These are phyloP conservation scores for Cataglyphis cursor DNA, from an alignment of 2,888 invertebrate species.

Conservation along the genomic window DNA sequence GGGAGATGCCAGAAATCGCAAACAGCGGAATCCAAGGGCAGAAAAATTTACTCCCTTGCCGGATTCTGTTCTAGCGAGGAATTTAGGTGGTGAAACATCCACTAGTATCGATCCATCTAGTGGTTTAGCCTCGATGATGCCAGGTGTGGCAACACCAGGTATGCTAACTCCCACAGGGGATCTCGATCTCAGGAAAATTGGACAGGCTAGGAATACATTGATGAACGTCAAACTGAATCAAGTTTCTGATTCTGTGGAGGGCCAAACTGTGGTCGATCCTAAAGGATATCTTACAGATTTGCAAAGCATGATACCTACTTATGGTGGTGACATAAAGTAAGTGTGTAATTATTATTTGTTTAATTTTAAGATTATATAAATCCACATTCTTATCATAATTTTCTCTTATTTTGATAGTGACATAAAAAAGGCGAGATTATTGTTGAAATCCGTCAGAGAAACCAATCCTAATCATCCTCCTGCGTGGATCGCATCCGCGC, in stretches of 20 bases:
- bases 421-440: constrained; percentile 97
- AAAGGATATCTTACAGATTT: constrained; percentile 99
- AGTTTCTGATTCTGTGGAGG: constrained; percentile 98
- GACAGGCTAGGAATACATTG: constrained; percentile 98
- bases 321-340: constrained; percentile 98
- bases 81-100: constrained; percentile 93
- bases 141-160: constrained; percentile 94
- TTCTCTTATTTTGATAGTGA: constrained; percentile 88
- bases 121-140: constrained; percentile 95
- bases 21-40: constrained; percentile 97
- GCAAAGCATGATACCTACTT: constrained; percentile 99
- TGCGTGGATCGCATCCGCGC: constrained; percentile 99
- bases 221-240: constrained; percentile 97
- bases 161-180: constrained; percentile 96
- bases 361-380: constrained; percentile 3
- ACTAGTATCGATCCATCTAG: constrained; percentile 94
- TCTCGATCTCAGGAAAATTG: constrained; percentile 98
- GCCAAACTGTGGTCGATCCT: constrained; percentile 99
- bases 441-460: constrained; percentile 98
- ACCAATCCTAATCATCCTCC: constrained; percentile 99
- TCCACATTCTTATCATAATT: not conserved
- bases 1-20: constrained; percentile 99
- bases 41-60: constrained; percentile 99
- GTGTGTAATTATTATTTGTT: constrained; percentile 55
- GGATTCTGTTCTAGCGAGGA: constrained; percentile 96